A percentile compares a stretch with the other conserved stretches of the same genome.
Conservation (phyloP, 1,140 invertebrate genomes). For the Amyelois transitella region DNA sequence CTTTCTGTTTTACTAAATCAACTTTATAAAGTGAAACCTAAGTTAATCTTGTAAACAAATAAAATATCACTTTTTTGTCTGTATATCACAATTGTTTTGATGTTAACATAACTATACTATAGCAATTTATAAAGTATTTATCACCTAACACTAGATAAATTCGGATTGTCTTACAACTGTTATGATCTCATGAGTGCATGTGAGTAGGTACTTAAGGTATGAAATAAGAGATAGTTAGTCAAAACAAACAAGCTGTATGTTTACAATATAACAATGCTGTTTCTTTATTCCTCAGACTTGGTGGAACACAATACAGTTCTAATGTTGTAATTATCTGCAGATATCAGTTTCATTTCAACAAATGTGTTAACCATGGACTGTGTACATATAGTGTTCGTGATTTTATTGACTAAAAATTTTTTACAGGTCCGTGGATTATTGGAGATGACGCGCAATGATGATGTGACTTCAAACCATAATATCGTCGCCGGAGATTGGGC, state of each 20-base stretch:
- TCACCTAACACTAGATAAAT: too few species aligned
- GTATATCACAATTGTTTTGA: too few species aligned
- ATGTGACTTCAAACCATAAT: constrained; percentile 79
- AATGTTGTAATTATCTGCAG: background rate
- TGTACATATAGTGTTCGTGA: background rate
- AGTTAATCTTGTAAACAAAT: too few species aligned
- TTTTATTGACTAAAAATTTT: constrained; percentile 1
- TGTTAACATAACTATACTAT: too few species aligned
- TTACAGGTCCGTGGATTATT: constrained; percentile 47
- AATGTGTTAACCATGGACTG: background rate
- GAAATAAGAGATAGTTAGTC: background rate
- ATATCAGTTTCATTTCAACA: background rate
- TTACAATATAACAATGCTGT: background rate
- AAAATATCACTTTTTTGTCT: too few species aligned
- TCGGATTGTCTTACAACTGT: too few species aligned
- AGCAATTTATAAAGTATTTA: too few species aligned
- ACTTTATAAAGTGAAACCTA: too few species aligned
- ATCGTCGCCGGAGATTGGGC: constrained; percentile 94
- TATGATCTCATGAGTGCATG: too few species aligned
- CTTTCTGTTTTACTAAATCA: too few species aligned
- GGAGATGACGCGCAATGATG: constrained; percentile 78
- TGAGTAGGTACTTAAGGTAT: too few species aligned
- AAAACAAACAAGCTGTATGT: background rate
- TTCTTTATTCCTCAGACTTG: background rate
- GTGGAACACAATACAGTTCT: background rate